These are phyloP conservation scores for Holothuria glaberrima DNA, from an alignment of 35 echinoderm and acorn worm species.

Conservation along the genomic window DNA sequence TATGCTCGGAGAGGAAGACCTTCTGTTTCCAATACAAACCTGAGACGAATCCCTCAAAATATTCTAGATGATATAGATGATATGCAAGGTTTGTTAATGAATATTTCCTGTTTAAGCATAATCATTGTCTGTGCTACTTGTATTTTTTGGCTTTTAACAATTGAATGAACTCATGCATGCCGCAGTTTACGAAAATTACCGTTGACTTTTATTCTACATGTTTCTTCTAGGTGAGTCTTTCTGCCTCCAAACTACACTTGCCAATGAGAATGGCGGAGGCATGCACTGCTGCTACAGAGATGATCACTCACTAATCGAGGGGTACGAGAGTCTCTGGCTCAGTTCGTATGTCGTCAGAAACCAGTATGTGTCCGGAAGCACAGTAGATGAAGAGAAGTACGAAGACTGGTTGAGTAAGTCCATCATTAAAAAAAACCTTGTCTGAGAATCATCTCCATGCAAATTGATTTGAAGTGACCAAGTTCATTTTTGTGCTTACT, in stretches of 20 bases:
- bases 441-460: no score
- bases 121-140: no score
- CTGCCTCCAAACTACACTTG: conserved; percentile 67
- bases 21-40: not conserved
- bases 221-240: conserved; percentile 57
- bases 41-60: conserved; percentile 4
- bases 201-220: no score
- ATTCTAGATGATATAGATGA: conserved; percentile 11
- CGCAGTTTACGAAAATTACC: no score
- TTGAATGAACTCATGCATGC: no score
- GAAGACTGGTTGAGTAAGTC: conserved; percentile 41
- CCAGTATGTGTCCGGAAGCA: conserved; percentile 33
- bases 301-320: conserved; percentile 79
- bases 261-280: conserved; percentile 65
- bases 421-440: not conserved
- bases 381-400: conserved; percentile 10
- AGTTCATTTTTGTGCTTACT: no score
- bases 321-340: conserved; percentile 66
- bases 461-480: no score
- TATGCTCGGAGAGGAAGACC: conserved; percentile 32
- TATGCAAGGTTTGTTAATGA: conserved; percentile 12
- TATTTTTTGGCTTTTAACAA: no score
- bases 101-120: no score
- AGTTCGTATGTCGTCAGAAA: conserved; percentile 65
- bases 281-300: conserved; percentile 81